Evolutionary conservation across 2,113 vertebrate species (phyloP).

Genomic region (Phaethon lepturus): DNA sequence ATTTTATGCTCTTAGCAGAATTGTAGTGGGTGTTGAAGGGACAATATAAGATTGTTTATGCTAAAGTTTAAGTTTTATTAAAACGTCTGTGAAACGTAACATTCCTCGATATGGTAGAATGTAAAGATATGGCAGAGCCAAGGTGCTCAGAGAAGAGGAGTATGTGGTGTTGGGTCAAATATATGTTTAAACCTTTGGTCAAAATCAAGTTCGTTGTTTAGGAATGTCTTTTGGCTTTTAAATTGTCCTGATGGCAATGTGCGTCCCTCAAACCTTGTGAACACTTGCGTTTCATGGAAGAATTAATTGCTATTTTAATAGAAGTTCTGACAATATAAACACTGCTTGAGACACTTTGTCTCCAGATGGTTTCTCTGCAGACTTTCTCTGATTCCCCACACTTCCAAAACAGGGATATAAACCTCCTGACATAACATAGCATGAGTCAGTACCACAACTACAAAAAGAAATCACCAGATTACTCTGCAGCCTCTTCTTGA

Average conservation of each 20-base stretch:
- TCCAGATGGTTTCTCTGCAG: constrained; percentile 55
- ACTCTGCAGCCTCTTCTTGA: neutral
- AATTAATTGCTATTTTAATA: constrained; percentile 37
- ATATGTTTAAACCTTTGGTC: neutral
- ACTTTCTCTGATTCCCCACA: constrained; percentile 21
- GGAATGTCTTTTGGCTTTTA: neutral
- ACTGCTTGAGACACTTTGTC: constrained; percentile 1
- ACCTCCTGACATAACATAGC: constrained; percentile 47
- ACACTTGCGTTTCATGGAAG: neutral
- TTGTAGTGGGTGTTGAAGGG: neutral
- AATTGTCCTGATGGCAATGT: neutral
- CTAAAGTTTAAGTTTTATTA: neutral
- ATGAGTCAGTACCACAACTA: constrained; percentile 37
- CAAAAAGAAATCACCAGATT: constrained; percentile 4
- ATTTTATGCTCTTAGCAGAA: neutral
- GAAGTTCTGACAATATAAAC: constrained; percentile 49
- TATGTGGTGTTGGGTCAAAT: neutral
- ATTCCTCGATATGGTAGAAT: neutral
- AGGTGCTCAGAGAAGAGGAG: neutral
- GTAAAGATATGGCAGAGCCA: neutral
- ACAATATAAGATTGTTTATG: neutral
- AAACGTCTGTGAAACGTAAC: neutral
- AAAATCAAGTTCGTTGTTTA: neutral
- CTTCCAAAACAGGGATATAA: constrained; percentile 35
- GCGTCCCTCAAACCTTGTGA: neutral